A percentile compares a stretch with the other conserved stretches of the same genome.
Conservation (phyloP, 2,113 vertebrate species). For the Camelus bactrianus region DNA sequence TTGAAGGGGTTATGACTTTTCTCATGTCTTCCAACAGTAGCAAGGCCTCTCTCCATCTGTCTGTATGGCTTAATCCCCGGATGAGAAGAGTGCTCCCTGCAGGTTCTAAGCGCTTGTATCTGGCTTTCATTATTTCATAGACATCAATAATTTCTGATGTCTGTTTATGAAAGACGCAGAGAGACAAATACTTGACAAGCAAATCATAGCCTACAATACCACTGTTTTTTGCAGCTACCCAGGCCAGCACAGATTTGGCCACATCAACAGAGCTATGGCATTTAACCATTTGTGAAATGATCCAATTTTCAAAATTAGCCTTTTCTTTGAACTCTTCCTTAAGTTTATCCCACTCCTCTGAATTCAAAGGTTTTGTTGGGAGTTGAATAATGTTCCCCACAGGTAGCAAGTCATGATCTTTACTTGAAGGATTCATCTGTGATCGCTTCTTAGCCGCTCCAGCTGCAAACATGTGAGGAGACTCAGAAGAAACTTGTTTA, state of each 20-base stretch:
- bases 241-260: conserved; percentile 94
- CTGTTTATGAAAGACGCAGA: conserved; percentile 91
- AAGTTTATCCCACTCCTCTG: conserved; percentile 91
- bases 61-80: conserved; percentile 90
- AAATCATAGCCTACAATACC: conserved; percentile 90
- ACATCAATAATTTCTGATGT: conserved; percentile 91
- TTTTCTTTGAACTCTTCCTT: conserved; percentile 79
- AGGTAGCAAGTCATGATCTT: neutral
- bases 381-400: conserved; percentile 67
- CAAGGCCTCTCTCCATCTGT: conserved; percentile 91
- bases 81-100: conserved; percentile 92
- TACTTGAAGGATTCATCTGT: neutral
- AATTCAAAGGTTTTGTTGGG: conserved; percentile 89
- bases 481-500: neutral
- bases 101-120: conserved; percentile 91
- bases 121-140: conserved; percentile 93
- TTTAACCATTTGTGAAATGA: conserved; percentile 86
- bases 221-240: conserved; percentile 89
- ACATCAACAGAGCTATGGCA: conserved; percentile 85
- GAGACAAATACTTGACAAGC: conserved; percentile 90
- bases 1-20: conserved; percentile 88
- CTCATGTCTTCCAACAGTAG: conserved; percentile 90
- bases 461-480: conserved; percentile 87
- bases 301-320: conserved; percentile 88
- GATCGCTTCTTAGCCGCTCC: conserved; percentile 89